phyloP scores from a whole-genome alignment of 2,113 vertebrate species.

The Azemiops feae region DNA sequence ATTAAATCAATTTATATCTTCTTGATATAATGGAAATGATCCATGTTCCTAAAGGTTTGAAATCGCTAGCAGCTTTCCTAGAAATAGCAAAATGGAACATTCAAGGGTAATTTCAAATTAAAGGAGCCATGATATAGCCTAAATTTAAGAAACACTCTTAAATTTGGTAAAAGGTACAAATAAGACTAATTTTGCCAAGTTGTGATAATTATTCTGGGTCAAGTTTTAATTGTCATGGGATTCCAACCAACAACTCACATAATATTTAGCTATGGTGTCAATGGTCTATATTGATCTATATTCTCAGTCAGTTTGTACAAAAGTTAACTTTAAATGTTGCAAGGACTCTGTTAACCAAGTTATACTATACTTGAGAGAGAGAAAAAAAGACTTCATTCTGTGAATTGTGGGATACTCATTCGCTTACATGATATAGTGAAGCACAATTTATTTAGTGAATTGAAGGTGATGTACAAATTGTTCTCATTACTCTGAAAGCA shows the following conservation, averaged over 20 bases:
- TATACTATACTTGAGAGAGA: slow-evolving; percentile 43
- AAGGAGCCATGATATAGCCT: not conserved
- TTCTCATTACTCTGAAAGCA: slow-evolving; percentile 47
- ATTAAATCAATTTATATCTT: not conserved
- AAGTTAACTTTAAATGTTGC: slow-evolving; percentile 44
- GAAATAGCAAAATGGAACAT: not conserved
- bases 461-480: slow-evolving; percentile 57
- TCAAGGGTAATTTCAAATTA: not conserved
- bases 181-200: not conserved
- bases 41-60: not conserved
- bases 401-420: slow-evolving; percentile 43
- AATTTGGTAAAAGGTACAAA: not conserved
- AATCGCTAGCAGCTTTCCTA: not conserved
- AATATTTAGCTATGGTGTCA: not conserved
- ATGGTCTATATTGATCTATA: slow-evolving; percentile 37
- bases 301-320: not conserved
- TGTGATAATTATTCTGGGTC: not conserved
- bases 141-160: not conserved
- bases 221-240: not conserved
- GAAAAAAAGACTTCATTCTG: slow-evolving; percentile 32
- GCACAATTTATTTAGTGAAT: slow-evolving; percentile 40
- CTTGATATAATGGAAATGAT: not conserved
- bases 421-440: slow-evolving; percentile 48
- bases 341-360: slow-evolving; percentile 41
- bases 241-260: not conserved